Conservation (phyloP, 1,140 invertebrate species). For the Bombus haemorrhoidalis region DNA sequence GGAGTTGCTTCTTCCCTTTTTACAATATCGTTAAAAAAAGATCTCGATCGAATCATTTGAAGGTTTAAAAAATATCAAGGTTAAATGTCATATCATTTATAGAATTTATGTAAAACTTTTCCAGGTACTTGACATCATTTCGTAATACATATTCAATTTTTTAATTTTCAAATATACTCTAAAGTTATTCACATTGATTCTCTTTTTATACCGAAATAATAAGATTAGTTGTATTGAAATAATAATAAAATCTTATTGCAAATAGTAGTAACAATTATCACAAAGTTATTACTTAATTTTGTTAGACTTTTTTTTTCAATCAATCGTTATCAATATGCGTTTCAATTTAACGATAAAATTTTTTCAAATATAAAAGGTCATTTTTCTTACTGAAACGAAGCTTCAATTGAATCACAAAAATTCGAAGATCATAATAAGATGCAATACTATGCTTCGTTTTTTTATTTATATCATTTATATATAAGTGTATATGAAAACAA, state of each 20-base stretch:
- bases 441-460: too few species aligned
- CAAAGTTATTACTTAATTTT: background rate
- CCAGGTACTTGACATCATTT: background rate
- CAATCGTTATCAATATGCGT: too few species aligned
- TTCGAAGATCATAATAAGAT: too few species aligned
- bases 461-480: too few species aligned
- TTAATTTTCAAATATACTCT: too few species aligned
- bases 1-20: background rate
- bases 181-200: too few species aligned
- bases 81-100: background rate
- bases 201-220: too few species aligned
- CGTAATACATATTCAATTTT: background rate
- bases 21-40: background rate
- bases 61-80: background rate
- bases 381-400: too few species aligned
- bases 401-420: too few species aligned
- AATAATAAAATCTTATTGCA: background rate
- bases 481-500: background rate
- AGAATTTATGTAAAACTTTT: background rate
- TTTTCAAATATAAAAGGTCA: background rate
- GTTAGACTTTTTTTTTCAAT: background rate
- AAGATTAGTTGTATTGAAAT: background rate
- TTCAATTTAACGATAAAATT: background rate
- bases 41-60: too few species aligned
- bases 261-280: background rate